These are phyloP conservation scores for Doryteuthis pealeii DNA, from an alignment of 1,140 invertebrate species.

Conservation along the genomic window DNA sequence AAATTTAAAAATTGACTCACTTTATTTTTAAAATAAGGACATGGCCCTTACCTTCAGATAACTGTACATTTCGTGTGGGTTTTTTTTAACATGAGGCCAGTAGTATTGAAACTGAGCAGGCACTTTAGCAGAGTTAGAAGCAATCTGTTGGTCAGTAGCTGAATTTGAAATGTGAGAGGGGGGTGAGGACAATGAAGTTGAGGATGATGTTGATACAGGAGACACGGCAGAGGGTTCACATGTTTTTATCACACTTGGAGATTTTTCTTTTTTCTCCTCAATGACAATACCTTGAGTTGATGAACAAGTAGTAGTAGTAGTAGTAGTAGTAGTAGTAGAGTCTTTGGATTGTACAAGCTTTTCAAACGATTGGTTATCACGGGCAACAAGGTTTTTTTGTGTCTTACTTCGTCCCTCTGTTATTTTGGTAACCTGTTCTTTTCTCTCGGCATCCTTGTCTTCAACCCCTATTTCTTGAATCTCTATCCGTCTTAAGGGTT, in stretches of 20 bases:
- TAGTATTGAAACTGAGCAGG: not conserved
- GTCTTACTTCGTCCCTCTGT: slow-evolving; percentile 33
- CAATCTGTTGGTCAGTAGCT: no score
- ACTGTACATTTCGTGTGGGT: not conserved
- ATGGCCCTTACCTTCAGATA: slow-evolving; percentile 10
- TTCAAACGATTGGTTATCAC: slow-evolving; percentile 42
- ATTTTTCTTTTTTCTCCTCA: no score
- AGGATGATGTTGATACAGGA: not conserved
- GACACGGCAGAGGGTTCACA: not conserved
- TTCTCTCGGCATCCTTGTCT: slow-evolving; percentile 25
- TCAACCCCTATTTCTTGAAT: slow-evolving; percentile 56
- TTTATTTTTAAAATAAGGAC: no score
- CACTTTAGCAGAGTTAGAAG: no score
- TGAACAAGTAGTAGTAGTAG: no score
- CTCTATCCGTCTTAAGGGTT: slow-evolving; percentile 46
- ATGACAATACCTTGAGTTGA: no score
- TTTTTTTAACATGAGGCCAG: not conserved
- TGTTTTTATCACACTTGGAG: not conserved
- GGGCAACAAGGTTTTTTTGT: slow-evolving; percentile 37
- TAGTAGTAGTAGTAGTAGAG: no score
- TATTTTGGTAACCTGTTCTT: slow-evolving; percentile 29
- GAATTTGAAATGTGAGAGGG: not conserved
- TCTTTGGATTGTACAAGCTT: slow-evolving; percentile 31
- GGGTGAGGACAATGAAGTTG: no score
- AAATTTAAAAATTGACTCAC: no score